Percentiles rank a stretch among this genome's conserved stretches.
These are phyloP conservation scores for Branchellion lobata DNA, from an alignment of 2,888 invertebrate species.

Conservation along the genomic window DNA sequence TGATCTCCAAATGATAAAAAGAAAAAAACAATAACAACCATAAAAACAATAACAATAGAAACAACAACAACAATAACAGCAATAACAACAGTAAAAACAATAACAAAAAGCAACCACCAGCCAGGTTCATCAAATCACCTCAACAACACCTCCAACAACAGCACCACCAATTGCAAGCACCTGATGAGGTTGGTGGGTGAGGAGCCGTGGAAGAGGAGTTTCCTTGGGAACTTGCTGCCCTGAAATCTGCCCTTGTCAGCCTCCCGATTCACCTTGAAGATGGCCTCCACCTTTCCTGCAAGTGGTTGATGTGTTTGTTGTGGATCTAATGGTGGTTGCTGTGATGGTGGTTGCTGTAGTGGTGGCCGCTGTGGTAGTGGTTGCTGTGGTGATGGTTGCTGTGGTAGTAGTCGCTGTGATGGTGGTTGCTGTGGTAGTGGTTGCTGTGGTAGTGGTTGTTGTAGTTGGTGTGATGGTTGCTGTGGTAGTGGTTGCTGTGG, in stretches of 20 bases:
- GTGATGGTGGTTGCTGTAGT: constrained; percentile 6
- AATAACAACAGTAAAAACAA: too few relatives aligned
- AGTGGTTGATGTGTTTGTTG: background rate
- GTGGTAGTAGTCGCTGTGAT: background rate
- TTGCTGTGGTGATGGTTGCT: background rate
- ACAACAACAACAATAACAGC: too few relatives aligned
- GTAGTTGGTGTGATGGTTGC: constrained; percentile 13
- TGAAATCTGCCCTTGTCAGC: constrained; percentile 54
- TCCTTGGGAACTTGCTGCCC: constrained; percentile 52
- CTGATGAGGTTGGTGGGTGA: constrained; percentile 63
- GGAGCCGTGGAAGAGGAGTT: constrained; percentile 65
- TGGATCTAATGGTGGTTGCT: background rate
- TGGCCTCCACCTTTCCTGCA: constrained; percentile 54
- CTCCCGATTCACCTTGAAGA: constrained; percentile 57
- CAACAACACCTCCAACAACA: too few relatives aligned
- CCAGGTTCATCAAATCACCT: too few relatives aligned
- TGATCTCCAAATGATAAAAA: too few relatives aligned
- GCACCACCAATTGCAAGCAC: background rate
- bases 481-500: background rate
- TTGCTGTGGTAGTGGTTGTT: too few relatives aligned
- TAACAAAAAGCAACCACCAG: too few relatives aligned
- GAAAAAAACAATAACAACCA: too few relatives aligned
- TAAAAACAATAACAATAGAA: too few relatives aligned
- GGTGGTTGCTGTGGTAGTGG: background rate
- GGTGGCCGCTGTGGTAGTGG: constrained; percentile 1